Conservation (phyloP, 2,113 vertebrate genomes). For the Takifugu bimaculatus region DNA sequence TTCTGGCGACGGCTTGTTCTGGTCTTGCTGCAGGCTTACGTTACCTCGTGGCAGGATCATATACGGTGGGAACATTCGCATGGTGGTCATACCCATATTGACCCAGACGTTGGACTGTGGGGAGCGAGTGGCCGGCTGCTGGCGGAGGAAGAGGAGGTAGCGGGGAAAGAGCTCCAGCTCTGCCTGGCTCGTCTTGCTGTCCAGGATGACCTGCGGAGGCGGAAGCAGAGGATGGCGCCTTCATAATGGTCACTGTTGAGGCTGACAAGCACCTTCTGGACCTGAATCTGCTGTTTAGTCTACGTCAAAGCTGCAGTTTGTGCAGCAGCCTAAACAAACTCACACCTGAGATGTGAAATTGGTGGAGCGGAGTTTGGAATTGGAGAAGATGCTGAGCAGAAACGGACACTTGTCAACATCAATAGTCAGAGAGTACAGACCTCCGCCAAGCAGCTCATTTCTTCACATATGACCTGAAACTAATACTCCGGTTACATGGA, state of each 20-base stretch:
- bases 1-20: slow-evolving; percentile 38
- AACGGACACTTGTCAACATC: no score
- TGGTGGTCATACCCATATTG: slow-evolving; percentile 99
- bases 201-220: slow-evolving; percentile 83
- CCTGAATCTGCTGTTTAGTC: background rate
- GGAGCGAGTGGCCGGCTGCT: slow-evolving; percentile 89
- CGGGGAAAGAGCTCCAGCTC: slow-evolving; percentile 94
- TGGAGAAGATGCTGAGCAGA: no score
- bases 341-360: background rate
- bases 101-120: slow-evolving; percentile 99
- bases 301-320: no score
- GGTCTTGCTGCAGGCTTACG: slow-evolving; percentile 98
- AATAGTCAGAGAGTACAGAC: no score
- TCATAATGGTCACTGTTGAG: background rate
- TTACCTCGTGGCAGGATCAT: slow-evolving; percentile 89
- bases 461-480: no score
- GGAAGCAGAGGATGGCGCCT: background rate
- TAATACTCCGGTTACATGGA: no score
- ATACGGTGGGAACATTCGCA: slow-evolving; percentile 95
- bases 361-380: no score
- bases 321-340: background rate
- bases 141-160: slow-evolving; percentile 93
- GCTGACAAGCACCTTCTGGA: background rate
- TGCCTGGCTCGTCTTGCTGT: slow-evolving; percentile 77
- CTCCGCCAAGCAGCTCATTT: no score